These are phyloP conservation scores for Phyto melanocephala DNA, from an alignment of 2,888 invertebrate genomes.

Conservation along the genomic window DNA sequence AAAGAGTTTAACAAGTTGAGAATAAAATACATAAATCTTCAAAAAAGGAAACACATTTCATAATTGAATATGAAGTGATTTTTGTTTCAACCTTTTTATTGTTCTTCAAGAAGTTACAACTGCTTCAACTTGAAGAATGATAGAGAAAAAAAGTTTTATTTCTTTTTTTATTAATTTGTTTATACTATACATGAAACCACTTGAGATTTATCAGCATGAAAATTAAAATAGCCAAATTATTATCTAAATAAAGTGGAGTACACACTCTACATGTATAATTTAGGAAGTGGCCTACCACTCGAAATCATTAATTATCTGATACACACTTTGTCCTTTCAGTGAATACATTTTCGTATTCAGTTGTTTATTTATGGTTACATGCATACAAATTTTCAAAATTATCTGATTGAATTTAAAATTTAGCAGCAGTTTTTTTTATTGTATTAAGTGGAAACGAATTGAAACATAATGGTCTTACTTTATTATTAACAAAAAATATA, in stretches of 20 bases:
- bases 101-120: not conserved
- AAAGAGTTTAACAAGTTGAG: not conserved
- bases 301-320: constrained; percentile 45
- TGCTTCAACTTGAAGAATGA: not conserved
- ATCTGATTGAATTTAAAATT: not conserved
- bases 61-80: constrained; percentile 33
- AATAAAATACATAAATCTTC: not conserved
- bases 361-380: not conserved
- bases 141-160: not conserved
- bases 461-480: no score
- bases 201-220: constrained; percentile 29
- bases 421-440: no score
- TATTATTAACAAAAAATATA: no score
- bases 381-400: not conserved
- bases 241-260: not conserved
- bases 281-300: constrained; percentile 37
- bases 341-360: not conserved
- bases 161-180: not conserved
- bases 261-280: constrained; percentile 21
- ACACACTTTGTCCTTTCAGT: constrained; percentile 31
- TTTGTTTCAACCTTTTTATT: not conserved
- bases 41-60: constrained; percentile 21
- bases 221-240: constrained; percentile 28
- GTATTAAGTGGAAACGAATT: no score
- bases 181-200: constrained; percentile 8